These are phyloP conservation scores for Eilema depressum DNA, from an alignment of 2,888 invertebrate species.

Conservation along the genomic window DNA sequence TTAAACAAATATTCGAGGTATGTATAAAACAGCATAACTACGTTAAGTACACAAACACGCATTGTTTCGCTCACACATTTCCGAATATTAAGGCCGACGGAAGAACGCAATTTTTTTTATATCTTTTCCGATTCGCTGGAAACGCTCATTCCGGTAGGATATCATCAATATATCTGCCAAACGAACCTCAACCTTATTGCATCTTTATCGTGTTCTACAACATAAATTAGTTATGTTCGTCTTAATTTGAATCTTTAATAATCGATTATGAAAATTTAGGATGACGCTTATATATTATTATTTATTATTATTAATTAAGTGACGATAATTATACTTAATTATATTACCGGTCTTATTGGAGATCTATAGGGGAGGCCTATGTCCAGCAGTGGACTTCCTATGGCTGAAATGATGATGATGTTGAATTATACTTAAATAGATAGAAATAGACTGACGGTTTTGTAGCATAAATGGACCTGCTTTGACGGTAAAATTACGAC, in stretches of 20 bases:
- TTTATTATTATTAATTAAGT: no score
- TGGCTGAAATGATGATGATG: no score
- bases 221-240: neutral
- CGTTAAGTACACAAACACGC: slow-evolving; percentile 36
- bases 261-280: neutral
- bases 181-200: slow-evolving; percentile 44
- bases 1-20: slow-evolving; percentile 26
- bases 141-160: slow-evolving; percentile 74
- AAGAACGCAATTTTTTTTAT: slow-evolving; percentile 75
- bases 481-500: no score
- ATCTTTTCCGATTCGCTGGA: slow-evolving; percentile 81
- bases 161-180: slow-evolving; percentile 38
- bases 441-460: no score
- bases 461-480: no score
- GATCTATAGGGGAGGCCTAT: no score
- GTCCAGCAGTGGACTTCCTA: no score
- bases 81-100: slow-evolving; percentile 79
- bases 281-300: no score
- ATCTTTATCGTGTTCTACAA: neutral
- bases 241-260: neutral
- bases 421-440: no score
- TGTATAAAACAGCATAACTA: slow-evolving; percentile 30
- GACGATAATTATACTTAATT: neutral
- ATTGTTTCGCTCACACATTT: slow-evolving; percentile 64
- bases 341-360: no score